These are phyloP conservation scores for Cyphomyrus discorhynchus DNA, from an alignment of 2,113 vertebrate genomes.

Conservation along the genomic window DNA sequence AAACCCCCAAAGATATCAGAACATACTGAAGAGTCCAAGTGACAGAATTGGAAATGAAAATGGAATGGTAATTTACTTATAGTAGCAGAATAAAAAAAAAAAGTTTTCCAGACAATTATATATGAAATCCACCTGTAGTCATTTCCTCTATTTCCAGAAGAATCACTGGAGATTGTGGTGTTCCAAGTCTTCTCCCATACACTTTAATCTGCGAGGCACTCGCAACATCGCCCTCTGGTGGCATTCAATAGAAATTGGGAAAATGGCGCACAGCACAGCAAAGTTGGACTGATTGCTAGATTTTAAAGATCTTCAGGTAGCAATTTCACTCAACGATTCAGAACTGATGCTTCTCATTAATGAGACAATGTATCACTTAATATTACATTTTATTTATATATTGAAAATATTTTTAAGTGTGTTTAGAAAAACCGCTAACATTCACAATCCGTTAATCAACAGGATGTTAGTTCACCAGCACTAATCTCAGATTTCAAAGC, in stretches of 20 bases:
- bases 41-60: background rate
- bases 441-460: background rate
- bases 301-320: background rate
- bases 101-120: conserved; percentile 28
- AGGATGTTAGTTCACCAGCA: background rate
- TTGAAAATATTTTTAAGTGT: background rate
- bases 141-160: conserved; percentile 9
- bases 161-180: background rate
- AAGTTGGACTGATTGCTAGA: background rate
- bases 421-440: background rate
- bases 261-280: background rate
- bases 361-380: background rate
- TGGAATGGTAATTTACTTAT: background rate
- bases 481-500: conserved; percentile 58
- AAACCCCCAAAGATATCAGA: background rate
- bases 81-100: background rate
- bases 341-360: background rate
- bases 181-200: background rate
- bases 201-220: background rate
- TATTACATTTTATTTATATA: background rate
- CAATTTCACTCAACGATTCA: background rate
- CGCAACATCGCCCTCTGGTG: background rate
- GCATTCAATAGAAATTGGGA: background rate
- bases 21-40: background rate
- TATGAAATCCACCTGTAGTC: conserved; percentile 26